Conservation (phyloP, 2,888 invertebrate genomes). For the Papilio elwesi region DNA sequence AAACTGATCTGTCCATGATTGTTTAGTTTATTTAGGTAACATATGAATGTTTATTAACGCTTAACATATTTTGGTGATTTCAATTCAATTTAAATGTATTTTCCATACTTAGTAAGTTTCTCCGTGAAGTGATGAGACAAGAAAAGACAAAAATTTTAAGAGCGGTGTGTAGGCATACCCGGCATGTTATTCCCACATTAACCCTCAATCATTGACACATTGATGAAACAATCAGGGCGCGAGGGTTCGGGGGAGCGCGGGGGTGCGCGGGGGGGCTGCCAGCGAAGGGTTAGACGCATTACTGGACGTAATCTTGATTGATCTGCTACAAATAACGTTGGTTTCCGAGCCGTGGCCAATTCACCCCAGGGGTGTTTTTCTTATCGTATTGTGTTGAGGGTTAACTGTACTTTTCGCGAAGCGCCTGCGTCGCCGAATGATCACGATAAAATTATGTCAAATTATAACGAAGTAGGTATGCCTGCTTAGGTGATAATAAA, state of each 20-base stretch:
- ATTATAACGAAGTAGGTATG: background rate
- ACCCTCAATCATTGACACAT: slow-evolving; percentile 75
- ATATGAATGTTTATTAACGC: too few relatives aligned
- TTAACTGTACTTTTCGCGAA: slow-evolving; percentile 56
- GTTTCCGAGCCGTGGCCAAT: slow-evolving; percentile 61
- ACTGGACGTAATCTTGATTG: slow-evolving; percentile 81
- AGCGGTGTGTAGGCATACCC: background rate
- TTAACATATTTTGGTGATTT: too few relatives aligned
- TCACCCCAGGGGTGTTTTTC: slow-evolving; percentile 55
- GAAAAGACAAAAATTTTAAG: background rate
- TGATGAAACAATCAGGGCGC: slow-evolving; percentile 72
- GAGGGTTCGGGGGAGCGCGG: background rate
- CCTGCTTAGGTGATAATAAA: too few relatives aligned
- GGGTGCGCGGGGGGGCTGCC: slow-evolving; percentile 51
- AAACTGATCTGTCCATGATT: slow-evolving; percentile 5
- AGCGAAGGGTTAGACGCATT: slow-evolving; percentile 70
- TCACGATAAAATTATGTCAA: background rate
- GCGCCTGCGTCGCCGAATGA: background rate
- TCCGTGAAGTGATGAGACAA: background rate
- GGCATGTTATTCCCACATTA: slow-evolving; percentile 52
- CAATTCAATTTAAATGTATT: background rate
- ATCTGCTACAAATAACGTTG: slow-evolving; percentile 79
- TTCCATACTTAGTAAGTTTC: background rate
- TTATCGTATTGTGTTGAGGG: slow-evolving; percentile 47
- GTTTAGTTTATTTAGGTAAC: too few relatives aligned